Conservation (phyloP, 1,140 invertebrate genomes). For the silkworm (Bombyx mori) region DNA sequence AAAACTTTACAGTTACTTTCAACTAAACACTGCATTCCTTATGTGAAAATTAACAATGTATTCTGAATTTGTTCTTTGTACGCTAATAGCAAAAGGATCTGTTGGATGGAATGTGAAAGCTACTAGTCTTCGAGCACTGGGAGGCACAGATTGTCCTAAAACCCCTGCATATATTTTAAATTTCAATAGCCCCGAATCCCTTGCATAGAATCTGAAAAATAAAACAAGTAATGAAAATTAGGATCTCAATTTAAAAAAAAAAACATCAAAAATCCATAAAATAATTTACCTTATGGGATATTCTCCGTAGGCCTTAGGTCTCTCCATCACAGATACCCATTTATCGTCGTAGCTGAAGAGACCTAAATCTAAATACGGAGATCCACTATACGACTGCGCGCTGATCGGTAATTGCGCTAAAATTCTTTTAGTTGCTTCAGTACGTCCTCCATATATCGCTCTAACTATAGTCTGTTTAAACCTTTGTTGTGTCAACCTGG, state of each 20-base stretch:
- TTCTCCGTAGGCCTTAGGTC: constrained; percentile 94
- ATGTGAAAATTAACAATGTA: constrained; percentile 98
- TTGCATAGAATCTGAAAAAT: constrained; percentile 85
- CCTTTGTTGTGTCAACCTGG: constrained; percentile 76
- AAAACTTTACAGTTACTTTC: constrained; percentile 9
- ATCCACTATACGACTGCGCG: constrained; percentile 93
- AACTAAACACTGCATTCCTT: constrained; percentile 66
- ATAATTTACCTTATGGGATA: constrained; percentile 86
- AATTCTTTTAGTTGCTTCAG: constrained; percentile 91
- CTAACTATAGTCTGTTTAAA: constrained; percentile 92
- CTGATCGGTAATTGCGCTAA: constrained; percentile 95
- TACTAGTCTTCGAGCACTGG: constrained; percentile 83
- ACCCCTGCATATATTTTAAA: constrained; percentile 90
- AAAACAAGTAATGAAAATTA: constrained; percentile 6
- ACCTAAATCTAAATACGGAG: constrained; percentile 93
- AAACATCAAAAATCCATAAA: neutral
- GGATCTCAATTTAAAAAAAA: neutral
- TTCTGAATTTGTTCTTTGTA: constrained; percentile 94
- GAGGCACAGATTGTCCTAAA: constrained; percentile 67
- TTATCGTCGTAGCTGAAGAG: constrained; percentile 97
- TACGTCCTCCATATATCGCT: constrained; percentile 86
- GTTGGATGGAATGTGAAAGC: constrained; percentile 98
- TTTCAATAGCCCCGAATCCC: constrained; percentile 91
- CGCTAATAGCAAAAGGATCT: constrained; percentile 96
- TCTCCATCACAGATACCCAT: constrained; percentile 95